A percentile compares a stretch with the other conserved stretches of the same genome.
Evolutionary conservation across 2,888 invertebrate genomes (phyloP).

Genomic region (Ichneumon xanthorius): DNA sequence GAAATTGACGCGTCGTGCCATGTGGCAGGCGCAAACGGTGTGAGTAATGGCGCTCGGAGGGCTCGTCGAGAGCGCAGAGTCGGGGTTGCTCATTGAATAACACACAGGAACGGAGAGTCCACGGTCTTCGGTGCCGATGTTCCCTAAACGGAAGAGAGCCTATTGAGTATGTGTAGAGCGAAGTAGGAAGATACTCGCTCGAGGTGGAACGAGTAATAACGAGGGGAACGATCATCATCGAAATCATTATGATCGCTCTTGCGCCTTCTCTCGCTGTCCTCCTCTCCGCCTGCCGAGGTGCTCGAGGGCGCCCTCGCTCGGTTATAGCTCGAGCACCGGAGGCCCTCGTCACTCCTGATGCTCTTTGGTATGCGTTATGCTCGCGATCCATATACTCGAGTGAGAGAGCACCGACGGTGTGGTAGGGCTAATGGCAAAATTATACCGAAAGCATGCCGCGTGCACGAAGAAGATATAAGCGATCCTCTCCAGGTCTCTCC

Average conservation of each 20-base stretch:
- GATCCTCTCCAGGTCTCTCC: conserved; percentile 29
- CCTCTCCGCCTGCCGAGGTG: conserved; percentile 40
- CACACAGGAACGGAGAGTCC: conserved; percentile 1
- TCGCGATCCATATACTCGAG: conserved; percentile 60
- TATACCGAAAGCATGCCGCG: conserved; percentile 73
- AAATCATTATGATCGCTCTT: conserved; percentile 78
- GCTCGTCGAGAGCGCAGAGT: conserved; percentile 5
- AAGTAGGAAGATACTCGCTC: neutral
- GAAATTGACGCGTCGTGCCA: conserved; percentile 72
- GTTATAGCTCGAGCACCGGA: conserved; percentile 44
- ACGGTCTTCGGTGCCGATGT: neutral
- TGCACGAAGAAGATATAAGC: conserved; percentile 71
- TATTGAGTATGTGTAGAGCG: neutral
- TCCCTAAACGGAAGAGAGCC: conserved; percentile 12
- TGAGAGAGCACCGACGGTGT: conserved; percentile 39
- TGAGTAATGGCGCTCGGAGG: conserved; percentile 78
- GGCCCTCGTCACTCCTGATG: conserved; percentile 58
- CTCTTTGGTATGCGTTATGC: conserved; percentile 41
- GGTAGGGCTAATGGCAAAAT: conserved; percentile 77
- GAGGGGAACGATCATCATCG: conserved; percentile 78
- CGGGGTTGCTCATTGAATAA: conserved; percentile 4
- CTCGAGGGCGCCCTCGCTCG: conserved; percentile 41
- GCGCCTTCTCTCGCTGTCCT: conserved; percentile 55
- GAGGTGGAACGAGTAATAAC: conserved; percentile 70
- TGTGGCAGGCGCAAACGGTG: conserved; percentile 81